A percentile compares a stretch with the other conserved stretches of the same genome.
Conservation (phyloP, 2,113 vertebrate species). For the Dicaeum eximium region DNA sequence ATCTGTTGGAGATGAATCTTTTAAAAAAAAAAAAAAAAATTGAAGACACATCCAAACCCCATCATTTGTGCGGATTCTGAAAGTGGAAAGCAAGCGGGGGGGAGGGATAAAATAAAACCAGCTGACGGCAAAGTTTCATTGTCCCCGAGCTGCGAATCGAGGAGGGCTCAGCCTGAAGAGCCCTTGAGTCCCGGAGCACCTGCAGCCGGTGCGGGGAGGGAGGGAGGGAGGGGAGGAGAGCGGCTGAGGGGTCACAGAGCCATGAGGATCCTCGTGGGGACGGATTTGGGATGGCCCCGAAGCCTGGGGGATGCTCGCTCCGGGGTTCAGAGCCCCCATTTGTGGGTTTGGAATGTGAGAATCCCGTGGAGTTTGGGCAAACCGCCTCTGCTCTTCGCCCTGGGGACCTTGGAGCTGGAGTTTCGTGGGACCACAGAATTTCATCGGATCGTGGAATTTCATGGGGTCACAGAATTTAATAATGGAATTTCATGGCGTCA, state of each 20-base stretch:
- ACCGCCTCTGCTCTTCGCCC: not conserved
- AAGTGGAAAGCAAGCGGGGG: not conserved
- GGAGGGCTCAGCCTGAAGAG: not conserved
- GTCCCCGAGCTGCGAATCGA: not conserved
- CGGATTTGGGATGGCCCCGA: not conserved
- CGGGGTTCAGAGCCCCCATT: not conserved
- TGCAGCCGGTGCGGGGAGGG: not conserved
- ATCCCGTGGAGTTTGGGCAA: not conserved
- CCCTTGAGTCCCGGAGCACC: not conserved
- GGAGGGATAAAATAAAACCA: not conserved
- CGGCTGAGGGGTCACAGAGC: not conserved
- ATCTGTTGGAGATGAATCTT: not conserved
- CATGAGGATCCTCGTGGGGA: not conserved
- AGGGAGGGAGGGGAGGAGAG: not conserved
- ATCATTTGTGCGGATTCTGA: conserved; percentile 3
- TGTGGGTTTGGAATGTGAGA: not conserved
- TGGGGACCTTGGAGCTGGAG: not conserved
- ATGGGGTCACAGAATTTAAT: not conserved
- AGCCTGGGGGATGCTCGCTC: too few species aligned
- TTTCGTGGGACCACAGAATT: not conserved
- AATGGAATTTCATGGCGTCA: too few species aligned
- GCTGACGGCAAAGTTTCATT: not conserved
- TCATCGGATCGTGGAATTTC: not conserved
- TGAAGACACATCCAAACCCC: not conserved
- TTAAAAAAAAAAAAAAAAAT: not conserved